A percentile compares a stretch with the other conserved stretches of the same genome.
These are phyloP conservation scores for Xerus inauris DNA, from an alignment of 2,113 vertebrate species.

Conservation along the genomic window DNA sequence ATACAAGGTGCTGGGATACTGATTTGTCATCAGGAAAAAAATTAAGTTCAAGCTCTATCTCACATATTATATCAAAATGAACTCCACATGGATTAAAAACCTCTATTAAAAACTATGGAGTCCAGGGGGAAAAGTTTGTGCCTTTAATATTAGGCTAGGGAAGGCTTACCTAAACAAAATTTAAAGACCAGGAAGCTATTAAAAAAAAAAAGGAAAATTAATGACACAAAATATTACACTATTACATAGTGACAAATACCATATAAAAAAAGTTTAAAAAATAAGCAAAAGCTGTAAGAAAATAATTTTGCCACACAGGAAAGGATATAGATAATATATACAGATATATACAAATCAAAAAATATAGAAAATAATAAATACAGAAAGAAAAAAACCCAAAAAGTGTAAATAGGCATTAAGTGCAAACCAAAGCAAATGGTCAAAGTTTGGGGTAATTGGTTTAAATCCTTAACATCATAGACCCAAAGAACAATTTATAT, in stretches of 20 bases:
- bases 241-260: neutral
- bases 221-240: neutral
- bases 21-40: neutral
- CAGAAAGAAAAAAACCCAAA: neutral
- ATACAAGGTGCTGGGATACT: neutral
- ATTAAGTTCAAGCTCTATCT: neutral
- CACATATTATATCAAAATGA: slow-evolving; percentile 9
- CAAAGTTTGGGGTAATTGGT: neutral
- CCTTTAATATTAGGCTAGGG: neutral
- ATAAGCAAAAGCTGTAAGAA: neutral
- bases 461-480: neutral
- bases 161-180: neutral
- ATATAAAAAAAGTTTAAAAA: neutral
- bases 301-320: neutral
- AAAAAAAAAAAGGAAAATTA: neutral
- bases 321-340: neutral
- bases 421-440: neutral
- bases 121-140: neutral
- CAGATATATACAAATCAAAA: neutral
- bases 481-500: neutral
- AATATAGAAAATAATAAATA: neutral
- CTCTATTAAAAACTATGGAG: neutral
- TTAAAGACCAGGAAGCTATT: neutral
- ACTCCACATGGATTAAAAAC: neutral
- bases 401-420: slow-evolving; percentile 2